These are phyloP conservation scores for Melospiza melodia DNA, from an alignment of 2,113 vertebrate species.

Conservation along the genomic window DNA sequence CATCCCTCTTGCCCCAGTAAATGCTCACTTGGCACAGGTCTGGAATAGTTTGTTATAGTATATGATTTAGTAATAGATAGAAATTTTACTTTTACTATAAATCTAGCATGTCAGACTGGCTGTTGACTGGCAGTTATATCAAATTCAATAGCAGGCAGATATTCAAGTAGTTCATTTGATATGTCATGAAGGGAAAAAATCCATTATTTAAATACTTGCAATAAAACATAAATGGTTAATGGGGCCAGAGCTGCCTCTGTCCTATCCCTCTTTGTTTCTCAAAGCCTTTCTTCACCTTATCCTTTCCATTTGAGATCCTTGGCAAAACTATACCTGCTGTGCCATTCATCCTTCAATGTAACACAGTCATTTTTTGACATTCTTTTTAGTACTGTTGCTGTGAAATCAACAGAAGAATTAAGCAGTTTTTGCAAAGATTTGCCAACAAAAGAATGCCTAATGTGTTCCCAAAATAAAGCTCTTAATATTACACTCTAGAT, in stretches of 20 bases:
- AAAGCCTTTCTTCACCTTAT: background rate
- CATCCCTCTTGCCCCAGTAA: background rate
- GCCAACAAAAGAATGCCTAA: background rate
- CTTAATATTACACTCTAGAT: background rate
- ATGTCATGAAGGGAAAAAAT: background rate
- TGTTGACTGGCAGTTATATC: background rate
- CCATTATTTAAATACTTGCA: background rate
- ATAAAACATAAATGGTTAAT: background rate
- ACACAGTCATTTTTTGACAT: background rate
- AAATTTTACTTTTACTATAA: background rate
- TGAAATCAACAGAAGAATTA: background rate
- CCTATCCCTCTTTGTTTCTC: background rate
- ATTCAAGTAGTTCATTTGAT: background rate
- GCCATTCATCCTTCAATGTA: background rate
- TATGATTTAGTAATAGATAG: background rate
- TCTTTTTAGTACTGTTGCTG: background rate
- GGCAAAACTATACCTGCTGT: background rate
- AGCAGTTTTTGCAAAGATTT: background rate
- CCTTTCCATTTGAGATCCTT: background rate
- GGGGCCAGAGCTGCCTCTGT: background rate
- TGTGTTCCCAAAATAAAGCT: background rate
- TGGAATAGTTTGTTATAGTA: background rate
- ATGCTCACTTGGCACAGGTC: background rate
- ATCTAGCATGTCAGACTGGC: background rate
- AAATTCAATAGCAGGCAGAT: background rate